Conservation (phyloP, 1,140 invertebrate species). For the Neodiprion pinetum region DNA sequence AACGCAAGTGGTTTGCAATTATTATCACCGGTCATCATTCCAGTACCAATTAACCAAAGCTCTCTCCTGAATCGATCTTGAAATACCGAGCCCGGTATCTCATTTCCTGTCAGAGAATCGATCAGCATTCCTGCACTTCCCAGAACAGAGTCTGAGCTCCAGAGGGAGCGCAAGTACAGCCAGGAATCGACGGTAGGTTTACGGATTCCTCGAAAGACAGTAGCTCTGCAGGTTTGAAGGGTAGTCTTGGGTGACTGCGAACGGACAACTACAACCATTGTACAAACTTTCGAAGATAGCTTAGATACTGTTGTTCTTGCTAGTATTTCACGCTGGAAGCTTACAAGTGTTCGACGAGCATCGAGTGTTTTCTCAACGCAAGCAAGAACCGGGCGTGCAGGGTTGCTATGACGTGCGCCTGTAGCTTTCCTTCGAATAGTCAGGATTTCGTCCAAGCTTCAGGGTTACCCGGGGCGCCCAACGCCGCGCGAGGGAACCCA, state of each 20-base stretch:
- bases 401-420: background rate
- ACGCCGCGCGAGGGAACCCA: background rate
- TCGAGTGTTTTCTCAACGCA: slow-evolving; percentile 15
- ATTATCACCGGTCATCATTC: background rate
- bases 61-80: background rate
- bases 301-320: slow-evolving; percentile 11
- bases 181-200: too few relatives aligned
- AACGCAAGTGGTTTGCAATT: background rate
- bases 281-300: background rate
- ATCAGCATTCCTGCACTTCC: too few relatives aligned
- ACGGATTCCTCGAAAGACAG: too few relatives aligned
- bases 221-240: too few relatives aligned
- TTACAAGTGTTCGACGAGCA: slow-evolving; percentile 8
- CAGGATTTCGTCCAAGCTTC: background rate
- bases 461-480: background rate
- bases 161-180: too few relatives aligned
- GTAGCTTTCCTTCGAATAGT: background rate
- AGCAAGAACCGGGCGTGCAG: slow-evolving; percentile 11
- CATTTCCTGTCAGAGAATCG: too few relatives aligned
- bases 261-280: background rate
- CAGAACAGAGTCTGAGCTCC: too few relatives aligned
- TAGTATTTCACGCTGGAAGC: slow-evolving; percentile 1
- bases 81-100: too few relatives aligned
- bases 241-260: too few relatives aligned
- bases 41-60: background rate